These are phyloP conservation scores for Lampropteryx suffumata DNA, from an alignment of 2,888 invertebrate species.

Conservation along the genomic window DNA sequence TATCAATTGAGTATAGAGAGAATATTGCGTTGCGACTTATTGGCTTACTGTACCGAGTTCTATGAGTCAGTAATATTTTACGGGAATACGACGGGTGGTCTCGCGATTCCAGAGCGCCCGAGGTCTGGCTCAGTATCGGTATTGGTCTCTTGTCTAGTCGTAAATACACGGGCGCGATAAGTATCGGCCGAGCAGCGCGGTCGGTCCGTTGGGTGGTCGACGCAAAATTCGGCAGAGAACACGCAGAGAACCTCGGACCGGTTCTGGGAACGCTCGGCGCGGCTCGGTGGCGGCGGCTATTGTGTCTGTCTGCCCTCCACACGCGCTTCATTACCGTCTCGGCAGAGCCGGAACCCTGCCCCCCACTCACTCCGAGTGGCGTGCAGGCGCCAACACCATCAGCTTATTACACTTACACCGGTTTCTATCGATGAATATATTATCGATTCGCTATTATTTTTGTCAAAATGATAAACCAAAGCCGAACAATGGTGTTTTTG, in stretches of 20 bases:
- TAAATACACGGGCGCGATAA: slow-evolving; percentile 75
- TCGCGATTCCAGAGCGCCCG: slow-evolving; percentile 54
- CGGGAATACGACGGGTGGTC: slow-evolving; percentile 58
- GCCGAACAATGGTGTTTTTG: too few relatives aligned
- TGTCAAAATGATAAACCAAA: too few relatives aligned
- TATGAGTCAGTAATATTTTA: slow-evolving; percentile 45
- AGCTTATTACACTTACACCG: slow-evolving; percentile 36
- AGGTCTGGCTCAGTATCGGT: slow-evolving; percentile 49
- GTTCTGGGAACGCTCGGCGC: slow-evolving; percentile 75
- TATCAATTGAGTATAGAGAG: too few relatives aligned
- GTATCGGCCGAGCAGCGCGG: slow-evolving; percentile 60
- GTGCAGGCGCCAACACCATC: slow-evolving; percentile 52
- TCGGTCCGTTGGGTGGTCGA: slow-evolving; percentile 77
- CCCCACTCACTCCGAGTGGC: slow-evolving; percentile 37
- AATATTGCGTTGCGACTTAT: too few relatives aligned
- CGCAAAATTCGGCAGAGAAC: slow-evolving; percentile 77
- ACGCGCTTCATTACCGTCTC: slow-evolving; percentile 68
- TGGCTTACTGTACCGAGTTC: too few relatives aligned
- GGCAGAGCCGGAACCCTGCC: slow-evolving; percentile 32
- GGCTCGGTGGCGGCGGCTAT: slow-evolving; percentile 71
- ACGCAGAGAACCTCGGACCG: slow-evolving; percentile 71
- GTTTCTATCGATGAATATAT: slow-evolving; percentile 26
- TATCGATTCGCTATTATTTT: slow-evolving; percentile 4
- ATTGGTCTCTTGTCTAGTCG: slow-evolving; percentile 64
- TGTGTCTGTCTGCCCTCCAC: slow-evolving; percentile 78